Percentiles rank a stretch among this genome's conserved stretches.
phyloP scores from a whole-genome alignment of 2,888 invertebrate species.

The Pammene aurita region DNA sequence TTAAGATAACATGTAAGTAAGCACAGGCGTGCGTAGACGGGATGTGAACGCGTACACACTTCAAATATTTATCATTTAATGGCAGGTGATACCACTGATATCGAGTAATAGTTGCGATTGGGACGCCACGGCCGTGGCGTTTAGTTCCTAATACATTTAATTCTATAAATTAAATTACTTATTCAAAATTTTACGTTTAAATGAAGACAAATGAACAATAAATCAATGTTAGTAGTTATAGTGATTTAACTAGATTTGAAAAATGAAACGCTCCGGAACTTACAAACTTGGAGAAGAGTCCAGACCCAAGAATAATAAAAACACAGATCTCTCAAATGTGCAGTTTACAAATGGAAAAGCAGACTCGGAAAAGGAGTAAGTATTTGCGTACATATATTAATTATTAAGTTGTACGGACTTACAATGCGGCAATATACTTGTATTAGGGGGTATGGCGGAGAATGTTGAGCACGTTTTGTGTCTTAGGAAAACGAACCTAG shows the following conservation, averaged over 20 bases:
- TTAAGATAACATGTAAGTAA: constrained; percentile 34
- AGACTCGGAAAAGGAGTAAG: constrained; percentile 34
- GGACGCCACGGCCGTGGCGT: constrained; percentile 5
- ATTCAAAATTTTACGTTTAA: neutral
- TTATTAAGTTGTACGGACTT: neutral
- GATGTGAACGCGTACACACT: constrained; percentile 14
- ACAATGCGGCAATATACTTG: too few relatives aligned
- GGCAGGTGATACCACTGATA: constrained; percentile 38
- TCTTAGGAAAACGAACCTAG: too few relatives aligned
- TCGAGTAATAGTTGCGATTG: constrained; percentile 23
- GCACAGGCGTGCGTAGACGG: neutral
- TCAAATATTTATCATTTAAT: constrained; percentile 39
- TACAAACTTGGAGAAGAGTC: constrained; percentile 25
- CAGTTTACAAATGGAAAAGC: constrained; percentile 39
- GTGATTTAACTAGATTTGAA: neutral
- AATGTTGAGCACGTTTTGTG: too few relatives aligned
- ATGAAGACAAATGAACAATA: neutral
- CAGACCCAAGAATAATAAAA: constrained; percentile 10
- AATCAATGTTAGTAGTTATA: neutral
- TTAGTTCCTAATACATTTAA: neutral
- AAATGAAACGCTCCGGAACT: constrained; percentile 33
- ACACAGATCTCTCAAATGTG: constrained; percentile 31
- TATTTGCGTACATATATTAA: neutral
- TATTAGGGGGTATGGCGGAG: too few relatives aligned
- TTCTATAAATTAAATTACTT: neutral